These are phyloP conservation scores for Halyomorpha halys DNA, from an alignment of 1,140 invertebrate genomes.

Conservation along the genomic window DNA sequence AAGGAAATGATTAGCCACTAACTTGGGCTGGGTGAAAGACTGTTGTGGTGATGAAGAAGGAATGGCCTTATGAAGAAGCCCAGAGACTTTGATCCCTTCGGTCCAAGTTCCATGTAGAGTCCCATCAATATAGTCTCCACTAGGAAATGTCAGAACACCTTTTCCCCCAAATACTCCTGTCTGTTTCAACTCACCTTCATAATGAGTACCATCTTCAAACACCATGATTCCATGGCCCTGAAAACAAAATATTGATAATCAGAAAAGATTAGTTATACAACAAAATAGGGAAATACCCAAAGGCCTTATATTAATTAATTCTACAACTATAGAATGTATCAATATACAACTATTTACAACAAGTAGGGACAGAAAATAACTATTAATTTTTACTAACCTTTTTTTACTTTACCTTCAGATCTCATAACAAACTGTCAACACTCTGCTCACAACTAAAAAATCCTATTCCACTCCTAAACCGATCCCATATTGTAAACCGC, in stretches of 20 bases:
- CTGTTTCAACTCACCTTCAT: slow-evolving; percentile 74
- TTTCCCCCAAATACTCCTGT: slow-evolving; percentile 66
- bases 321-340: no score
- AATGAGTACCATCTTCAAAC: slow-evolving; percentile 77
- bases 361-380: no score
- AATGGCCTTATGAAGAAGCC: slow-evolving; percentile 51
- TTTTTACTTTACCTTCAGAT: no score
- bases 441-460: no score
- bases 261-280: no score
- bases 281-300: no score
- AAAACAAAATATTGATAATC: not conserved
- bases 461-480: no score
- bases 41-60: slow-evolving; percentile 28
- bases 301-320: no score
- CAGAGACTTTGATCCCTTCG: slow-evolving; percentile 71
- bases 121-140: slow-evolving; percentile 57
- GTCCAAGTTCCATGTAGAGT: slow-evolving; percentile 64
- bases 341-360: no score
- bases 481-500: no score
- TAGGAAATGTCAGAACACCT: slow-evolving; percentile 63
- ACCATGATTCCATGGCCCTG: slow-evolving; percentile 76
- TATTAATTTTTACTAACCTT: no score
- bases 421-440: no score
- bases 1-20: slow-evolving; percentile 31
- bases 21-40: slow-evolving; percentile 48